Base-by-base conservation (phyloP, 2,797 vertebrate species). In the Sitta carolinensis region DNA sequence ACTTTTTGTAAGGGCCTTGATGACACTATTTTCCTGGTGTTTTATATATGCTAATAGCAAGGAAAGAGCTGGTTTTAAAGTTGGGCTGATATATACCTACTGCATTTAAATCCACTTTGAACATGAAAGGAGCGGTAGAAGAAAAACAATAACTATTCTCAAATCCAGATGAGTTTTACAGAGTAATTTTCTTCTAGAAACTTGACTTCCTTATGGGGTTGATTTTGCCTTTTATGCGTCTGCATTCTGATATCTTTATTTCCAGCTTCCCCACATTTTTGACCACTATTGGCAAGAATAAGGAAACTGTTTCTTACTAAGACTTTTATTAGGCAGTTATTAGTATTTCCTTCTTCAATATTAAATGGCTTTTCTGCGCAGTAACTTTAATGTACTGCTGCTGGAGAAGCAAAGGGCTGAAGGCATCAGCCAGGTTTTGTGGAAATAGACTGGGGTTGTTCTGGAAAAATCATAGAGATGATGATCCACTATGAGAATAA, bases 211-310 rank as follows among this genome's bases (percentile, higher is more conserved):
- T 88, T 91, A 38, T 66, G 51, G 67, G 42, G 42, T 34, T 87
- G 76, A 70, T 88, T 93, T 93, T 94, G 75, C 84, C 85, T 93
- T 93, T 93, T 89, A 90, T 84, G 50, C 0, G 1, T 63, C 82
- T 96, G 55, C 55, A 45, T 94, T 94, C 82, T 93, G 82, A 54
- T 89, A 61, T 76, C 76, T 94, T 87, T 83, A 69, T 95, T 96
- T 95, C 89, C 87, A 91, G 55, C 62, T 89, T 93, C 58, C 68
- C 84, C 75, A 66, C 87, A 64, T 58, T 93, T 95, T 74, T 83
- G 51, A 91, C 84, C 8, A 0, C 54, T 91, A 30, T 32, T 93
- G 93, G 72, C 75, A 87, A 93, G 62, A 45, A 87, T 75, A n/a
- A 84, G 72, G 69, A 89, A 95, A 91, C 40, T 42, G 40, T 80